Evolutionary conservation across 2,797 vertebrate species (phyloP).

Genomic region (Silurus aristotelis): DNA sequence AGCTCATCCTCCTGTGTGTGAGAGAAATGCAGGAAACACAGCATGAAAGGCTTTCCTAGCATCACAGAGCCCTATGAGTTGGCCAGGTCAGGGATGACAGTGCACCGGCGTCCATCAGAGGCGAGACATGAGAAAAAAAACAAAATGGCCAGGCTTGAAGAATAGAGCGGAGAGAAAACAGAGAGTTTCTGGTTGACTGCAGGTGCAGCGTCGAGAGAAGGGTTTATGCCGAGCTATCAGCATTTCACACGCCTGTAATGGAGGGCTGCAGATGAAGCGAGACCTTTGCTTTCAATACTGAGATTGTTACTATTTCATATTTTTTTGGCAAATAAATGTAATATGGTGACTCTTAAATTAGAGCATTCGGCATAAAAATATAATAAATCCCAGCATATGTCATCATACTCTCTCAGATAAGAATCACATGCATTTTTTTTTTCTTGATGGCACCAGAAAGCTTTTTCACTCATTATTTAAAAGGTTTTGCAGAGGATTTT

Average conservation of each 20-base stretch:
- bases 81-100: background rate
- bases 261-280: constrained; percentile 12
- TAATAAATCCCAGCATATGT: background rate
- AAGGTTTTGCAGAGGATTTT: too few species aligned
- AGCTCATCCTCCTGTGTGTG: constrained; percentile 28
- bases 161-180: constrained; percentile 28
- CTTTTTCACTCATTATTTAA: too few species aligned
- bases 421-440: background rate
- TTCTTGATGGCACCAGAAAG: background rate
- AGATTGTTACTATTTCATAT: background rate
- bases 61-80: constrained; percentile 10
- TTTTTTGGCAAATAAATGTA: background rate
- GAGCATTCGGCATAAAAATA: background rate
- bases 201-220: background rate
- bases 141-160: background rate
- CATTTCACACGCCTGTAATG: background rate
- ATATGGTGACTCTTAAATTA: background rate
- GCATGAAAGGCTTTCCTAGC: constrained; percentile 26
- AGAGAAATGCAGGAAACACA: background rate
- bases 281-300: background rate
- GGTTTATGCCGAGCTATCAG: background rate
- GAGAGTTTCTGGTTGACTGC: constrained; percentile 2
- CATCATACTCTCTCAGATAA: background rate
- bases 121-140: constrained; percentile 6
- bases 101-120: background rate